phyloP scores from a whole-genome alignment of 2,113 vertebrate species.

The Centropristis striata region DNA sequence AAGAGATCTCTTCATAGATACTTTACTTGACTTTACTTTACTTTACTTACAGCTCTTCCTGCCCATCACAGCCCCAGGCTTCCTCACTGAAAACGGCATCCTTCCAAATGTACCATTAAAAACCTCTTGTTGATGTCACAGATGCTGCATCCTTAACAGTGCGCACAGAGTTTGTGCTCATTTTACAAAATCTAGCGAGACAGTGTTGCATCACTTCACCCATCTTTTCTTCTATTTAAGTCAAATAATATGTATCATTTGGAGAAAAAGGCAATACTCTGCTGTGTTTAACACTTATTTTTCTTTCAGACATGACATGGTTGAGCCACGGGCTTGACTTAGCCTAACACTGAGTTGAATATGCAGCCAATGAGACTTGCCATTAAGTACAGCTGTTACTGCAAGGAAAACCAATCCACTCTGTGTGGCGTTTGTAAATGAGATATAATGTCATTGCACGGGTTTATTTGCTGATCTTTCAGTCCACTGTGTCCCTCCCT shows the following conservation, averaged over 20 bases:
- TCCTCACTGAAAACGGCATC: neutral
- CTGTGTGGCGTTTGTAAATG: constrained; percentile 46
- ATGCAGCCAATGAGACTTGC: constrained; percentile 65
- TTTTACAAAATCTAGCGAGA: constrained; percentile 18
- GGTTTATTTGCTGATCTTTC: constrained; percentile 37
- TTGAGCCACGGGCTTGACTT: constrained; percentile 9
- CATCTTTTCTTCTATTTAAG: neutral
- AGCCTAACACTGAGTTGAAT: constrained; percentile 34
- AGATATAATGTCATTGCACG: constrained; percentile 48
- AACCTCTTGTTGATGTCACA: constrained; percentile 6
- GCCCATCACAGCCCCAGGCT: too few species aligned
- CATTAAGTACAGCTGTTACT: constrained; percentile 49
- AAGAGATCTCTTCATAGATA: too few species aligned
- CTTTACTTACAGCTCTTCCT: too few species aligned
- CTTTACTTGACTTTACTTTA: too few species aligned
- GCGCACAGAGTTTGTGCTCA: neutral
- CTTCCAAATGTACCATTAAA: neutral
- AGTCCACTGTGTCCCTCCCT: constrained; percentile 52
- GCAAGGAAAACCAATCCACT: constrained; percentile 39
- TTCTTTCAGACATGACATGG: neutral
- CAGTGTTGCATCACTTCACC: neutral
- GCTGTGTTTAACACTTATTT: neutral
- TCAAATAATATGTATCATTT: neutral
- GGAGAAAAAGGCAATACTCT: constrained; percentile 49
- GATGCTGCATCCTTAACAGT: neutral